These are phyloP conservation scores for Cryptotermes secundus DNA, from an alignment of 1,140 invertebrate genomes.

Conservation along the genomic window DNA sequence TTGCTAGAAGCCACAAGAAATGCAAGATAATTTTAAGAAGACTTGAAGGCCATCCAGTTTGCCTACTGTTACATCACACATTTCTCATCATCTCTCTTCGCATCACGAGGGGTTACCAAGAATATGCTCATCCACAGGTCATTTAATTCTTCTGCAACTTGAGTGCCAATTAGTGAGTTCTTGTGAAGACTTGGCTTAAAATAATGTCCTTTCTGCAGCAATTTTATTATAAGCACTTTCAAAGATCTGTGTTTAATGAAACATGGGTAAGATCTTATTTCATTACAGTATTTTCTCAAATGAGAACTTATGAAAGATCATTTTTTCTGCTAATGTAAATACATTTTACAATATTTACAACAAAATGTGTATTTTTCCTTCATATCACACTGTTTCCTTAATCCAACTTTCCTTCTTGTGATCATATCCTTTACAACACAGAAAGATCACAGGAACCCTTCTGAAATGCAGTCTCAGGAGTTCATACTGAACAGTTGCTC, in stretches of 20 bases:
- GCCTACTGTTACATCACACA: neutral
- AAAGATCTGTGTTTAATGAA: slow-evolving; percentile 12
- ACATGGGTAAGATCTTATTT: neutral
- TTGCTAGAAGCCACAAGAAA: neutral
- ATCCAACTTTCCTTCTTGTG: neutral
- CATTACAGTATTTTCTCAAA: slow-evolving; percentile 25
- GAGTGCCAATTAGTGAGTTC: slow-evolving; percentile 23
- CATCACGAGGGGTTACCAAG: neutral
- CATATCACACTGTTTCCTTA: neutral
- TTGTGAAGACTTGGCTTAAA: neutral
- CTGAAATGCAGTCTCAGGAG: no score
- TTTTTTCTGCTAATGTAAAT: slow-evolving; percentile 25
- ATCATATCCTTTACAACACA: no score
- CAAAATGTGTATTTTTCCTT: neutral
- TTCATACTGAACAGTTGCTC: no score
- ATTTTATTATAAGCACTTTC: slow-evolving; percentile 26
- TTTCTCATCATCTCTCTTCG: neutral
- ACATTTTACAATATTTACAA: slow-evolving; percentile 24
- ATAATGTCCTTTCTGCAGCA: neutral
- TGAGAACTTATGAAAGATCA: slow-evolving; percentile 20
- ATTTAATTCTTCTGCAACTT: slow-evolving; percentile 13
- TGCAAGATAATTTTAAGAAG: neutral
- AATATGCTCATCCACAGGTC: slow-evolving; percentile 4
- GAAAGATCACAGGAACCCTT: no score
- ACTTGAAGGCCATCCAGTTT: neutral